These are phyloP conservation scores for Lysiphlebus fabarum DNA, from an alignment of 1,140 invertebrate species.

Conservation along the genomic window DNA sequence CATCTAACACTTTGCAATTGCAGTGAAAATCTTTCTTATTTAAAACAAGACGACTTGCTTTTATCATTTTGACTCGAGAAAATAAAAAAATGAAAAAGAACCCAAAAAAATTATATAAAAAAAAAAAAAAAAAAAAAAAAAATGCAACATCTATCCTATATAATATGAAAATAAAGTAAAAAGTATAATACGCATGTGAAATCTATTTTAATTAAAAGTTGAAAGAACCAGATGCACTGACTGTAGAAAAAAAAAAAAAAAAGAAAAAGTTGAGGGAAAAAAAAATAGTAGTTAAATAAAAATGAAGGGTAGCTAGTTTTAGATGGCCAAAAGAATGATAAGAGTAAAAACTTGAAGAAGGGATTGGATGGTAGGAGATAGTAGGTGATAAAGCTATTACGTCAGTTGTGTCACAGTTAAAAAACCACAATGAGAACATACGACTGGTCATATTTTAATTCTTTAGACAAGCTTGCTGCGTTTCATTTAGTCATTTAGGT, in stretches of 20 bases:
- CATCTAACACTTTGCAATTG: too few species aligned
- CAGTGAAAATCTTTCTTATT: too few species aligned
- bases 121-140: not conserved
- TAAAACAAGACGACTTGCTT: too few species aligned
- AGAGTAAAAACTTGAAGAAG: slow-evolving; percentile 18
- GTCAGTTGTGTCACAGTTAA: slow-evolving; percentile 51
- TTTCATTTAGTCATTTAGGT: slow-evolving; percentile 18
- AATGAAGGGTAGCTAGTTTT: slow-evolving; percentile 22
- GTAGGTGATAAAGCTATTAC: slow-evolving; percentile 43
- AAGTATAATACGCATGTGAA: slow-evolving; percentile 8
- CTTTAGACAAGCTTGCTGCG: slow-evolving; percentile 45
- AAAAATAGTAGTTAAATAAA: not conserved
- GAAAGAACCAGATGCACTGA: too few species aligned
- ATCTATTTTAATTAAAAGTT: slow-evolving; percentile 20
- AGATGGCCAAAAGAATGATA: slow-evolving; percentile 30
- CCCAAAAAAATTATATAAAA: not conserved
- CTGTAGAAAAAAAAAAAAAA: not conserved
- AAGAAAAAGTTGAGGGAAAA: slow-evolving; percentile 5
- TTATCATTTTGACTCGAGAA: too few species aligned
- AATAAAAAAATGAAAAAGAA: not conserved
- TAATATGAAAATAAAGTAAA: not conserved
- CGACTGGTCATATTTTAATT: slow-evolving; percentile 56
- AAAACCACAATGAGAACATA: slow-evolving; percentile 52
- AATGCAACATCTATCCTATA: not conserved
- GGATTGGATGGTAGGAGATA: slow-evolving; percentile 20